Evolutionary conservation across 2,888 invertebrate species (phyloP).

Genomic region (Tridacna crocea): DNA sequence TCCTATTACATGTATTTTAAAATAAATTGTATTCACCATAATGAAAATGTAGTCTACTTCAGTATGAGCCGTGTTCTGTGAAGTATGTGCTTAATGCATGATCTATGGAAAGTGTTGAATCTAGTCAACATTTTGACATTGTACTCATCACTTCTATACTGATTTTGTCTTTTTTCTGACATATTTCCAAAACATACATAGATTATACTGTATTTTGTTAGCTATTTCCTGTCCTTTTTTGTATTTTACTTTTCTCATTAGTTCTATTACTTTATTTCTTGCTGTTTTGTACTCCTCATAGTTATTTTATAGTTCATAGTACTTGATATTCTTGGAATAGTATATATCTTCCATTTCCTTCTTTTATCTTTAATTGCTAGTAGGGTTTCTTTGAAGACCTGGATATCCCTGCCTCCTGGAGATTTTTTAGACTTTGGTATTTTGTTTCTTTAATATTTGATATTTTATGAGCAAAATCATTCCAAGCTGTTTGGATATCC

Average conservation of each 20-base stretch:
- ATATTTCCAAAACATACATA: slow-evolving; percentile 3
- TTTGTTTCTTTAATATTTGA: slow-evolving; percentile 2
- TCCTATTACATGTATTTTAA: no score
- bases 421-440: neutral
- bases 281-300: slow-evolving; percentile 10
- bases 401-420: neutral
- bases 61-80: no score
- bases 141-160: no score
- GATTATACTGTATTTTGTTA: neutral
- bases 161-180: neutral
- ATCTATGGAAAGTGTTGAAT: no score
- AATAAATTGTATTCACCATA: no score
- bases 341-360: neutral
- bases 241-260: slow-evolving; percentile 10
- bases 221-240: neutral
- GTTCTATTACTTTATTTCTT: neutral
- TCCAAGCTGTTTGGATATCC: neutral
- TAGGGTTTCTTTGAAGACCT: neutral
- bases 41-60: no score
- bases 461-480: neutral
- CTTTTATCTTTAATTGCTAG: neutral
- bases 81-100: no score
- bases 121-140: no score
- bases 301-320: no score
- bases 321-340: neutral